Evolutionary conservation across 2,888 invertebrate genomes (phyloP), one percentile per base, ranked within the genome.

Genomic region (Eupithecia centaureata): DNA sequence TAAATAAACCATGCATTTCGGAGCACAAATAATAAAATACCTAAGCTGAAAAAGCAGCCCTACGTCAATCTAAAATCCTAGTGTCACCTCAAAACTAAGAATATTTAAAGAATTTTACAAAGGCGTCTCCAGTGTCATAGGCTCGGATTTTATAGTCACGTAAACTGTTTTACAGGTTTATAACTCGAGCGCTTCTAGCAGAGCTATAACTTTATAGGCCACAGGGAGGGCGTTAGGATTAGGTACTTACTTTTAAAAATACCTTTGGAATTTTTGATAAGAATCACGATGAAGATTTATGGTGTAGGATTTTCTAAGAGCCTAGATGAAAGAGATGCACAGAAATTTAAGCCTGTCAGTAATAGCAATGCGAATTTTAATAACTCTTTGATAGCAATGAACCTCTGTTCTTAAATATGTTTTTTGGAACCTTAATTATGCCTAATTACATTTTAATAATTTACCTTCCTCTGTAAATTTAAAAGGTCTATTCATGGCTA

Each of bases 131-230:
- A 32, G 56, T 18, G 57, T 56, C 28, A 30, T 3, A 30, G 27
- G 27, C 63, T 68, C 66, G 51, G 66, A 72, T 66, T 72, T 72
- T 72, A 71, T 65, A 47, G 66, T 27, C 65, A 67, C 71, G 68
- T 70, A 70, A 73, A 75, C 68, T 68, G 71, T 73, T 76, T 76
- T 72, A 69, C 73, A 73, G 73, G 70, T 68, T n/a, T 73, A 65
- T 74, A 72, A 72, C 72, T 70, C 57, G 62, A 71, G 63, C 67
- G 70, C 67, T 67, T 73, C 72, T 56, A 63, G 51, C 63, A 65
- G 71, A 73, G 73, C 71, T 73, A 75, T 70, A 71, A 68, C 72
- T 73, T 70, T 68, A 68, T 67, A 58, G 66, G 32, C 2, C 22
- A 47, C 76, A 72, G 72, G 33, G 65, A 10, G n/a, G 70, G 62